Conservation (phyloP, 2,888 invertebrate species). For the Metacarcinus magister region DNA sequence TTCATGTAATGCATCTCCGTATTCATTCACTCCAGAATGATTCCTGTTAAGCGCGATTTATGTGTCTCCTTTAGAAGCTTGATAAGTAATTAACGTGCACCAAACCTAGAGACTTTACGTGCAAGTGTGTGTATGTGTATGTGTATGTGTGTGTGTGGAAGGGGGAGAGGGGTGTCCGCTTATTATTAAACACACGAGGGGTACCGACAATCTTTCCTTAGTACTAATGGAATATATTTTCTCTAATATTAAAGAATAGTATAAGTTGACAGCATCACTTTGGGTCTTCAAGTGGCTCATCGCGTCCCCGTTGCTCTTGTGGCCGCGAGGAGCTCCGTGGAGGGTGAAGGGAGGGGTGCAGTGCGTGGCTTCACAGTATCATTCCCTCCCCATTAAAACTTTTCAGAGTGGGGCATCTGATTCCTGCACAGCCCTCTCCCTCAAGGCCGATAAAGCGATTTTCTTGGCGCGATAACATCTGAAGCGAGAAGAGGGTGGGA, state of each 20-base stretch:
- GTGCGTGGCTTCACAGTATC: slow-evolving; percentile 58
- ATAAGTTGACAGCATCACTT: not conserved
- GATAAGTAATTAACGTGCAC: too few species aligned
- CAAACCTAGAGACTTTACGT: not conserved
- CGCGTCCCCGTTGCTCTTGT: not conserved
- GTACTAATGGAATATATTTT: not conserved
- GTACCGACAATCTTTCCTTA: not conserved
- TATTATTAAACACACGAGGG: too few species aligned
- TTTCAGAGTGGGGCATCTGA: slow-evolving; percentile 73
- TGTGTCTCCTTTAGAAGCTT: too few species aligned
- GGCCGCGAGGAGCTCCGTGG: not conserved
- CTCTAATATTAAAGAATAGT: not conserved
- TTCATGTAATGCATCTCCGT: too few species aligned
- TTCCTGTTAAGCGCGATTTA: too few species aligned
- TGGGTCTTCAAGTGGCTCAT: not conserved
- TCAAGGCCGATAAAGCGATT: slow-evolving; percentile 63
- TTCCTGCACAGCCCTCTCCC: slow-evolving; percentile 51
- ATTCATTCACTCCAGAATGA: too few species aligned
- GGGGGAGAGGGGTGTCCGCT: not conserved
- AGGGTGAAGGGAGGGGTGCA: not conserved
- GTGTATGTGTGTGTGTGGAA: slow-evolving; percentile 60
- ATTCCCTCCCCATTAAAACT: slow-evolving; percentile 77
- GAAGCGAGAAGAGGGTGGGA: not conserved
- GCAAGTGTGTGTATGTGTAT: slow-evolving; percentile 65
- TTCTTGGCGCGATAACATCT: slow-evolving; percentile 58